Evolutionary conservation across 1,140 invertebrate species (phyloP).

Genomic region (Chironomus striatipennis): DNA sequence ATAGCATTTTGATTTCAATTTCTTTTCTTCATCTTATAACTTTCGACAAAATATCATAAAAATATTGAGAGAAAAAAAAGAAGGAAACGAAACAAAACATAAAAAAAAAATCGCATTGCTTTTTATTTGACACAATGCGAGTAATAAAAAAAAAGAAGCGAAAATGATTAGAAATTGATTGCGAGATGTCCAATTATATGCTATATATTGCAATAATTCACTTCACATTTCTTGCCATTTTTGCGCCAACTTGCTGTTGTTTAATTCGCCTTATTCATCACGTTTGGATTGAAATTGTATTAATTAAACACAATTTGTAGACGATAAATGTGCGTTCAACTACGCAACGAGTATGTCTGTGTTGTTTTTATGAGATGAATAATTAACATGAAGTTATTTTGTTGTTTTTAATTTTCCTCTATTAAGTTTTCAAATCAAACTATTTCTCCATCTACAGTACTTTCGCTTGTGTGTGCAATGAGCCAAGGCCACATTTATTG

Average conservation of each 20-base stretch:
- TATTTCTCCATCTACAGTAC: not conserved
- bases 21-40: not conserved
- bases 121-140: too few relatives aligned
- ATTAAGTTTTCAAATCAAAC: not conserved
- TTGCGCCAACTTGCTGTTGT: too few relatives aligned
- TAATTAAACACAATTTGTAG: too few relatives aligned
- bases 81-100: not conserved
- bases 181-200: too few relatives aligned
- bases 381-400: not conserved
- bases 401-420: not conserved
- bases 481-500: slow-evolving; percentile 2
- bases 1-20: not conserved
- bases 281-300: too few relatives aligned
- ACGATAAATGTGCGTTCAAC: too few relatives aligned
- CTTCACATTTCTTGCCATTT: too few relatives aligned
- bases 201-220: too few relatives aligned
- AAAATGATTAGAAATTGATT: slow-evolving; percentile 11
- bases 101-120: too few relatives aligned
- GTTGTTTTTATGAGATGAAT: not conserved
- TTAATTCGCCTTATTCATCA: too few relatives aligned
- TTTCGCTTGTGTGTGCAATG: not conserved
- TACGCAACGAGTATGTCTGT: too few relatives aligned
- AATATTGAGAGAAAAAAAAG: not conserved
- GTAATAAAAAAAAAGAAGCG: not conserved
- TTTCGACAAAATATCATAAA: not conserved